A percentile compares a stretch with the other conserved stretches of the same genome.
phyloP scores from a whole-genome alignment of 2,888 invertebrate genomes.

The Eupithecia exiguata region DNA sequence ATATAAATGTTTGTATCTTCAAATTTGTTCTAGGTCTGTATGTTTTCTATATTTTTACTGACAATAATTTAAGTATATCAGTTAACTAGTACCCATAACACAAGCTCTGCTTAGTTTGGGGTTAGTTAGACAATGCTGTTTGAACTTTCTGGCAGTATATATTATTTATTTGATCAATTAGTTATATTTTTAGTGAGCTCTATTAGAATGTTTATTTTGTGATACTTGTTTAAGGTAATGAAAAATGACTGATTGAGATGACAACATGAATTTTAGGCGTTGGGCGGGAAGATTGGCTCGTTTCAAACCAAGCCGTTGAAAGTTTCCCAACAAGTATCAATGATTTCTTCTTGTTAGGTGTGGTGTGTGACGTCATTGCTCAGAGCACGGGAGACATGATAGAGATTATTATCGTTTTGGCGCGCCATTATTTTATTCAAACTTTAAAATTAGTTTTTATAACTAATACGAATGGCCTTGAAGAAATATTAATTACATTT shows the following conservation, averaged over 20 bases:
- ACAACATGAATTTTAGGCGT: conserved; percentile 23
- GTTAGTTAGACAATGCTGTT: not conserved
- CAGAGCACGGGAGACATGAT: too few relatives aligned
- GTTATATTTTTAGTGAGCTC: not conserved
- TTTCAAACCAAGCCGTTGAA: too few relatives aligned
- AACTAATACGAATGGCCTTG: too few relatives aligned
- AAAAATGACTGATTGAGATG: conserved; percentile 33
- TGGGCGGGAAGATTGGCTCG: too few relatives aligned
- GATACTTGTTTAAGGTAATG: conserved; percentile 40
- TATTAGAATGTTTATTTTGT: conserved; percentile 34
- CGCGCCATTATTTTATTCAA: too few relatives aligned
- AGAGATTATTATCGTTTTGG: too few relatives aligned
- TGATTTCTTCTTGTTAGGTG: too few relatives aligned
- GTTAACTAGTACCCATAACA: not conserved
- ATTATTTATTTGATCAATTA: not conserved
- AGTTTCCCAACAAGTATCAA: too few relatives aligned
- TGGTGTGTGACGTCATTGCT: too few relatives aligned
- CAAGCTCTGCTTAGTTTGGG: not conserved
- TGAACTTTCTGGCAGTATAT: not conserved
- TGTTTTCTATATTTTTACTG: not conserved
- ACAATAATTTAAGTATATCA: not conserved
- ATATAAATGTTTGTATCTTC: not conserved
- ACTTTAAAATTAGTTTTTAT: too few relatives aligned
- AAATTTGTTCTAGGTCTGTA: not conserved
- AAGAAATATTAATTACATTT: too few relatives aligned